These are phyloP conservation scores for Agonopterix heracliana DNA, from an alignment of 2,888 invertebrate genomes.

Conservation along the genomic window DNA sequence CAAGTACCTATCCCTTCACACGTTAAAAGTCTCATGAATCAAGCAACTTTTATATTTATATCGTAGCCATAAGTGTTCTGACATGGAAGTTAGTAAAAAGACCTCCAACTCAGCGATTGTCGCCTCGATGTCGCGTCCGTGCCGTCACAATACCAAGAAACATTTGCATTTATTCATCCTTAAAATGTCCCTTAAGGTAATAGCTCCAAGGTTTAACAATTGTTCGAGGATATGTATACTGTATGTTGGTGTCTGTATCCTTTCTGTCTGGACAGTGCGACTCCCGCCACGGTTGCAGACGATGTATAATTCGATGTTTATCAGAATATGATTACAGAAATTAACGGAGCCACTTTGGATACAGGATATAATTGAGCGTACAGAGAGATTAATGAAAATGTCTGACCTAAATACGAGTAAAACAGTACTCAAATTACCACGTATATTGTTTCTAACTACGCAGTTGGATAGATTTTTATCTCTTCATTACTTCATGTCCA, in stretches of 20 bases:
- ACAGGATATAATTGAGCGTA: too few relatives aligned
- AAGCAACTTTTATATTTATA: too few relatives aligned
- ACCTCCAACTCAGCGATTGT: conserved; percentile 16
- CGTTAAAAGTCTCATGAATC: too few relatives aligned
- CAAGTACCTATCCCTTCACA: conserved; percentile 26
- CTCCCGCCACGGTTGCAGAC: conserved; percentile 8
- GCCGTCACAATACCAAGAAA: background rate
- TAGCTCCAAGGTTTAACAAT: conserved; percentile 2
- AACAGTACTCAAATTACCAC: too few relatives aligned
- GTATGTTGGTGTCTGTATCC: conserved; percentile 10
- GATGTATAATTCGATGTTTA: conserved; percentile 7
- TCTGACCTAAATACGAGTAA: too few relatives aligned
- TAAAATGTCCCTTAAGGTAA: conserved; percentile 6
- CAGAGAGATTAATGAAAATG: too few relatives aligned
- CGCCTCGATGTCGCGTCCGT: conserved; percentile 30
- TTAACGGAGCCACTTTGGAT: background rate
- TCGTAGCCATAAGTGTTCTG: too few relatives aligned
- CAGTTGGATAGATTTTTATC: too few relatives aligned
- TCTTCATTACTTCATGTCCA: too few relatives aligned
- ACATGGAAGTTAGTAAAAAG: too few relatives aligned
- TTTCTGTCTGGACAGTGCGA: conserved; percentile 15
- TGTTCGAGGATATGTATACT: background rate
- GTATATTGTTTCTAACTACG: too few relatives aligned
- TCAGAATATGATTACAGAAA: conserved; percentile 7
- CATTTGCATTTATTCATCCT: background rate